Evolutionary conservation across 2,113 vertebrate genomes (phyloP).

Genomic region (Anhinga rufa): DNA sequence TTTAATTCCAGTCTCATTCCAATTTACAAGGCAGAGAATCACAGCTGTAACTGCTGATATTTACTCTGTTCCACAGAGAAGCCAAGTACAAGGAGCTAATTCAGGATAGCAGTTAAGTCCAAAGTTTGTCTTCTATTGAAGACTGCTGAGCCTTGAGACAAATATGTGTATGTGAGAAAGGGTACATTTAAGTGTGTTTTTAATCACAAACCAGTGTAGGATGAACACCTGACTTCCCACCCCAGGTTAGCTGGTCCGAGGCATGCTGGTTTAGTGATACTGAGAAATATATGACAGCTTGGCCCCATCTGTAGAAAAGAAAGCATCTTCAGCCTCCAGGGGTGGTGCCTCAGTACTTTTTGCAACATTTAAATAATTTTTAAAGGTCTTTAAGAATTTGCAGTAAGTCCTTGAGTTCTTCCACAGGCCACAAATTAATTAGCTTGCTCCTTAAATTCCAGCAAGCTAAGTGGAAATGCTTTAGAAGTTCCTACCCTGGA

Average conservation of each 20-base stretch:
- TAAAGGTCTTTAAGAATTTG: constrained; percentile 25
- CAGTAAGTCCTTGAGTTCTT: background rate
- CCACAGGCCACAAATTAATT: constrained; percentile 46
- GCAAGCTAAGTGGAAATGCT: constrained; percentile 23
- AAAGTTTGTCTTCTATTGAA: background rate
- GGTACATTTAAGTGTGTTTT: background rate
- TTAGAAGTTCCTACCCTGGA: background rate
- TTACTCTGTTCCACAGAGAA: background rate
- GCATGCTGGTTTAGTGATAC: background rate
- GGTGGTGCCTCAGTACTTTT: background rate
- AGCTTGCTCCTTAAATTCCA: constrained; percentile 16
- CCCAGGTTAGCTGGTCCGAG: background rate
- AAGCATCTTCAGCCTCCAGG: background rate
- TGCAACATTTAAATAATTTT: background rate
- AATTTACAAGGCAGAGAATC: background rate
- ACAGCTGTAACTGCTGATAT: background rate
- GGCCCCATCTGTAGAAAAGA: background rate
- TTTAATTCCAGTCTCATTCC: background rate
- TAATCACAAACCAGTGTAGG: background rate
- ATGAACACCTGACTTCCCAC: background rate
- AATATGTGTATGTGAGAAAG: background rate
- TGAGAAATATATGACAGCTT: background rate
- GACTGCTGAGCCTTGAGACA: rapidly evolving
- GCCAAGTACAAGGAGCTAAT: background rate
- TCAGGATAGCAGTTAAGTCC: background rate